A percentile compares a stretch with the other conserved stretches of the same genome.
Conservation (phyloP, 2,113 vertebrate genomes). For the Toxostoma redivivum region DNA sequence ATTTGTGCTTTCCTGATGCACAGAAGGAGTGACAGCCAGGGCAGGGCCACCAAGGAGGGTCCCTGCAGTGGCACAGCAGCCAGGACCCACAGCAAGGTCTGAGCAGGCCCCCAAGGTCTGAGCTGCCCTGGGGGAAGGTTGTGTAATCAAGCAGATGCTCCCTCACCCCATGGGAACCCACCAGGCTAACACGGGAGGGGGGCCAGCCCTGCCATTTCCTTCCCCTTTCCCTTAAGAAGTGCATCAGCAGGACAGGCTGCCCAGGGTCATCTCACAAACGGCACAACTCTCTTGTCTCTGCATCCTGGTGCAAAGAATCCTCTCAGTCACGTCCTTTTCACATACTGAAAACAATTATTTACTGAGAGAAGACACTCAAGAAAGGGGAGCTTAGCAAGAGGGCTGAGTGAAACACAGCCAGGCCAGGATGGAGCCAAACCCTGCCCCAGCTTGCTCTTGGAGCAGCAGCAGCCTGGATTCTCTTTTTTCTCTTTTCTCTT, state of each 20-base stretch:
- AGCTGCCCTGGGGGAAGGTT: background rate
- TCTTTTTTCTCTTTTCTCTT: background rate
- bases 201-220: conserved; percentile 16
- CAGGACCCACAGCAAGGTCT: background rate
- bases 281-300: background rate
- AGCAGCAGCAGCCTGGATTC: background rate
- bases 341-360: background rate
- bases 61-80: background rate
- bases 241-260: background rate
- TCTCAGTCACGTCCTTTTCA: background rate
- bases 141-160: conserved; percentile 18
- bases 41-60: background rate
- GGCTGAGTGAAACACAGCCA: background rate
- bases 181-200: background rate
- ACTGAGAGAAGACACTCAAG: background rate
- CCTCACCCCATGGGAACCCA: conserved; percentile 16
- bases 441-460: background rate
- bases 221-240: conserved; percentile 41
- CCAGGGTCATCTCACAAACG: background rate
- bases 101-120: background rate
- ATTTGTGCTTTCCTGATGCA: background rate
- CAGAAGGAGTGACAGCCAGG: background rate
- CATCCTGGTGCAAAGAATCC: background rate
- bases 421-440: background rate
- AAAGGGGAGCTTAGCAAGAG: background rate